Base-by-base conservation (phyloP, 64 coral and sea anemone genomes). In the Montipora sp. region DNA sequence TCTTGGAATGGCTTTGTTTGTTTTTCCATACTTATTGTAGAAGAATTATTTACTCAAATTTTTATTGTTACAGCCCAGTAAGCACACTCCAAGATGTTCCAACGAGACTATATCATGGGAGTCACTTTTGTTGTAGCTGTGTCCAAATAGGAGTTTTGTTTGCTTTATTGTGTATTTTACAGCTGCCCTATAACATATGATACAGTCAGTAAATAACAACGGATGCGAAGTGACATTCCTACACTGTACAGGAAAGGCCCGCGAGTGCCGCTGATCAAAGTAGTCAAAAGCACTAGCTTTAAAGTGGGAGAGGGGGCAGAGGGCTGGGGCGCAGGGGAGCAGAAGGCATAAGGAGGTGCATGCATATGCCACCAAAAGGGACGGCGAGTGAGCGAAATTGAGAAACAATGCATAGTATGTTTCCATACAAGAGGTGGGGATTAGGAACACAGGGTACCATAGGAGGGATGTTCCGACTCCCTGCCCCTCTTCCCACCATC, bases 111-210 rank as follows among this genome's bases (percentile, higher is more conserved):
- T 67, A 67, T 16, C 16, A 67, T 67, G 16, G 13, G 63, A 12
- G 63, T 67, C 63, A 0, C 63, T 67, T 67, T 67, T 67, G 63
- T 67, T 67, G 3, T 67, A 67, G 63, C 63, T 67, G 12, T 67
- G 63, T 7, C 12, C 12, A 67, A 5, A 67, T 67, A 67, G 13
- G 1, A 16, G 63, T 67, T 67, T 67, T 67, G 63, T 67, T 67
- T 67, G 18, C 63, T 67, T 67, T 67, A 67, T 67, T 67, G 63
- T 67, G 63, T 67, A 67, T 67, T 15, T 67, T 67, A 67, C 63
- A 67, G 63, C 63, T 67, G 63, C 63, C 63, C 63, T 55, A 55
- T 55, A 55, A 55, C 51, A 55, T 55, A 55, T 15, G 12, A 1
- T 67, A 67, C 63, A 67, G 7, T 1, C 63, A 67, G 63, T 67